Evolutionary conservation across 2,888 invertebrate species (phyloP).

Genomic region (Lathronympha strigana): DNA sequence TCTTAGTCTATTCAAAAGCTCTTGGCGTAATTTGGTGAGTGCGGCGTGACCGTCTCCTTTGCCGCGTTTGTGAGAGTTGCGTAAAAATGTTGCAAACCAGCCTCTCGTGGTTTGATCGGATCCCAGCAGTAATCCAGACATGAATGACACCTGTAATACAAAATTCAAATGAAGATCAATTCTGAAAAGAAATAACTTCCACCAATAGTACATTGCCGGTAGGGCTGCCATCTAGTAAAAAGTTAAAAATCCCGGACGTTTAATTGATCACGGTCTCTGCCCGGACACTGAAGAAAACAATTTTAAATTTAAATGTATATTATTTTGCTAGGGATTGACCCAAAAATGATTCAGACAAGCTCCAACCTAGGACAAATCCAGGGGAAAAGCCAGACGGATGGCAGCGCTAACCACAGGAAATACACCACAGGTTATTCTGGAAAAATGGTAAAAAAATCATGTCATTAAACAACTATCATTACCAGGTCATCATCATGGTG

Average conservation of each 20-base stretch:
- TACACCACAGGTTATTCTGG: too few species aligned
- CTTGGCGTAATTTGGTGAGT: conserved; percentile 88
- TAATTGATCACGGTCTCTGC: too few species aligned
- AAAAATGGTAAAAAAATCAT: not conserved
- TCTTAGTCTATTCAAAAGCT: conserved; percentile 89
- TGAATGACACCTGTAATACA: conserved; percentile 87
- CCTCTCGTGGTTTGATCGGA: conserved; percentile 94
- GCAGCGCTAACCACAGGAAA: too few species aligned
- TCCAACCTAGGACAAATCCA: too few species aligned
- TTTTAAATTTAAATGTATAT: too few species aligned
- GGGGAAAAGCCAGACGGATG: too few species aligned
- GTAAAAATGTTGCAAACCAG: conserved; percentile 96
- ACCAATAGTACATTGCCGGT: too few species aligned
- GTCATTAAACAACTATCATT: conserved; percentile 42
- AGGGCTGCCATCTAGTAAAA: too few species aligned
- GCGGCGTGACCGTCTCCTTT: conserved; percentile 91
- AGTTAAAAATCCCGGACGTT: too few species aligned
- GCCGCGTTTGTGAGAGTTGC: conserved; percentile 91
- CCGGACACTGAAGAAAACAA: too few species aligned
- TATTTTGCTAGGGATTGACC: too few species aligned
- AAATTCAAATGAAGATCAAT: not conserved
- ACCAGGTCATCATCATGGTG: conserved; percentile 85
- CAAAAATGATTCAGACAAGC: too few species aligned
- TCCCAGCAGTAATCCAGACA: conserved; percentile 94
- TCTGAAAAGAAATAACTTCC: not conserved